Conservation (phyloP, 2,888 invertebrate genomes). For the Heliconius cydno region DNA sequence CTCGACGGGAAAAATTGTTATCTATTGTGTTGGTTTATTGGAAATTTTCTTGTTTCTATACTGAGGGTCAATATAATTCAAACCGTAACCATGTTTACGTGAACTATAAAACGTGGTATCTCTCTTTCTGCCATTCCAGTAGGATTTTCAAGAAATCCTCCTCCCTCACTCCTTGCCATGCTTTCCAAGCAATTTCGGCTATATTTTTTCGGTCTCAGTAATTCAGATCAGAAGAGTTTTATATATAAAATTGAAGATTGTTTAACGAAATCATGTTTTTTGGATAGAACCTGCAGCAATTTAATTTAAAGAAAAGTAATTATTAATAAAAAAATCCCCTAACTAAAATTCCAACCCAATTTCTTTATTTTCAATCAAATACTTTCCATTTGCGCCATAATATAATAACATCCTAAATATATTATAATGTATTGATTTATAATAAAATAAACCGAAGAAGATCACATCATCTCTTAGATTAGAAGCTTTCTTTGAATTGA, state of each 20-base stretch:
- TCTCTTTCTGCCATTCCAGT: no score
- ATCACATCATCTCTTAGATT: neutral
- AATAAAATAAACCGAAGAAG: neutral
- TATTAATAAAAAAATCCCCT: no score
- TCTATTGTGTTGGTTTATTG: constrained; percentile 8
- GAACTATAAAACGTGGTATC: neutral
- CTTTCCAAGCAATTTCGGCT: no score
- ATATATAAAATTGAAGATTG: no score
- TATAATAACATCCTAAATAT: neutral
- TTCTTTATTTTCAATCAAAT: neutral
- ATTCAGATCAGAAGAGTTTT: no score
- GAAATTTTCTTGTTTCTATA: neutral
- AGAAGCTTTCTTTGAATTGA: neutral
- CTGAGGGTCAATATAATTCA: neutral
- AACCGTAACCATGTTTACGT: neutral
- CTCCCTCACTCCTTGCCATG: no score
- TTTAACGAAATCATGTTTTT: no score
- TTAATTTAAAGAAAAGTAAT: no score
- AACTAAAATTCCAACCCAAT: neutral
- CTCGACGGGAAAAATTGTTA: neutral
- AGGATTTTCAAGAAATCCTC: no score
- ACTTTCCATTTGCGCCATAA: neutral
- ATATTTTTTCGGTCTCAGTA: no score
- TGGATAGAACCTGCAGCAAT: no score
- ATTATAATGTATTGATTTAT: neutral